Conservation (phyloP, 2,113 vertebrate species). For the Mixornis gularis region DNA sequence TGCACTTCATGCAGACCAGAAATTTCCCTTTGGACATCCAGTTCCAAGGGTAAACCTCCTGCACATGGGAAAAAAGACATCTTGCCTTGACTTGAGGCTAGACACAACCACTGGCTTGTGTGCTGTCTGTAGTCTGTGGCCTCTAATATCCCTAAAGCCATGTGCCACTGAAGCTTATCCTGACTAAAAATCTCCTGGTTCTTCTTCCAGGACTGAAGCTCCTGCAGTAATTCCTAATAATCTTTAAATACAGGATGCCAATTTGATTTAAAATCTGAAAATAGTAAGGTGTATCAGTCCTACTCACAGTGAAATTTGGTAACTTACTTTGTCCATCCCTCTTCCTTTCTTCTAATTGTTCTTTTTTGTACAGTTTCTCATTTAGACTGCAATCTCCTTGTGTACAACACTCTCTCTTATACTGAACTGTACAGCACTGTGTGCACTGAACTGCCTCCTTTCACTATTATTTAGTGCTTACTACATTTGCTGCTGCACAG, state of each 20-base stretch:
- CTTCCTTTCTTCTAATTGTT: not conserved
- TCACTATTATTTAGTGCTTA: not conserved
- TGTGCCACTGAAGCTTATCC: not conserved
- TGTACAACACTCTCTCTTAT: not conserved
- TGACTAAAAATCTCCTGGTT: not conserved
- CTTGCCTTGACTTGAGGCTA: not conserved
- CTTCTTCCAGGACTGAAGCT: not conserved
- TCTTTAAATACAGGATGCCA: not conserved
- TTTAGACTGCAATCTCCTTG: not conserved
- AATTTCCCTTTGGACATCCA: not conserved
- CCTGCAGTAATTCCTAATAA: not conserved
- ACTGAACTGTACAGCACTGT: not conserved
- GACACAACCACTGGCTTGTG: rapidly evolving
- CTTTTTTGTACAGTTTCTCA: not conserved
- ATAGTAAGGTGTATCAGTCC: not conserved
- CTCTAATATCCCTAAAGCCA: not conserved
- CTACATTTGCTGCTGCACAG: not conserved
- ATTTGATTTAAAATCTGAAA: not conserved
- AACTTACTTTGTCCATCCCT: not conserved
- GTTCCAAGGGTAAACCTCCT: not conserved
- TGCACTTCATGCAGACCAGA: not conserved
- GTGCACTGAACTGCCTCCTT: not conserved
- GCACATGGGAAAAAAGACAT: not conserved
- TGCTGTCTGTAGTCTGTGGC: not conserved
- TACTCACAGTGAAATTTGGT: not conserved